These are phyloP conservation scores for Aphaenogaster rudis DNA, from an alignment of 1,140 invertebrate species.

Conservation along the genomic window DNA sequence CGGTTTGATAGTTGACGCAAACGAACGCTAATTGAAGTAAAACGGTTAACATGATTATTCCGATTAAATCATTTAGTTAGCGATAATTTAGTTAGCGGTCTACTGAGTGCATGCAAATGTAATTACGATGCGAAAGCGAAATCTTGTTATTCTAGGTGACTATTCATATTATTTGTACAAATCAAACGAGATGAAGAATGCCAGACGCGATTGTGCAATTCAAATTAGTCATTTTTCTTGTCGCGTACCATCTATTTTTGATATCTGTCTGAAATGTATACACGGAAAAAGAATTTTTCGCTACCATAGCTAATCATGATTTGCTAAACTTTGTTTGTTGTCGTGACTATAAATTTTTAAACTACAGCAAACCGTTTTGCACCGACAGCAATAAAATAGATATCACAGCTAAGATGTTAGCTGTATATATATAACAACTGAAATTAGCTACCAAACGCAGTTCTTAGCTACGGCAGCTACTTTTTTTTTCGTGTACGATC, in stretches of 20 bases:
- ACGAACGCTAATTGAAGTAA: slow-evolving; percentile 55
- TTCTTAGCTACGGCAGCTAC: no score
- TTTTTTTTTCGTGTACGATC: no score
- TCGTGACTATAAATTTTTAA: no score
- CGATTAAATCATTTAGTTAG: slow-evolving; percentile 54
- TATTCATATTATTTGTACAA: slow-evolving; percentile 56
- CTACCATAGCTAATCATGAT: no score
- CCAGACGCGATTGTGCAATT: not conserved
- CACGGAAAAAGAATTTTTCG: no score
- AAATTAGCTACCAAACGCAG: no score
- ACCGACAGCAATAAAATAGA: no score
- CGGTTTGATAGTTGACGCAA: slow-evolving; percentile 53
- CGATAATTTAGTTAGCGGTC: slow-evolving; percentile 54
- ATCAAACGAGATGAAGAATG: not conserved
- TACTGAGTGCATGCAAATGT: slow-evolving; percentile 47
- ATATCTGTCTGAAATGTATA: not conserved
- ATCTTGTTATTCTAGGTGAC: slow-evolving; percentile 61
- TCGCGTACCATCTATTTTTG: not conserved
- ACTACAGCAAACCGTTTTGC: no score
- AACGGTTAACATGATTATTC: slow-evolving; percentile 58
- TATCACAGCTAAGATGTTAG: no score
- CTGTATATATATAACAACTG: no score
- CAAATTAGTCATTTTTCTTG: not conserved
- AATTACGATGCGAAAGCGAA: slow-evolving; percentile 44
- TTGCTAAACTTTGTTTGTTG: no score